Conservation (phyloP, 1,140 invertebrate species). For the Orius insidiosus region DNA sequence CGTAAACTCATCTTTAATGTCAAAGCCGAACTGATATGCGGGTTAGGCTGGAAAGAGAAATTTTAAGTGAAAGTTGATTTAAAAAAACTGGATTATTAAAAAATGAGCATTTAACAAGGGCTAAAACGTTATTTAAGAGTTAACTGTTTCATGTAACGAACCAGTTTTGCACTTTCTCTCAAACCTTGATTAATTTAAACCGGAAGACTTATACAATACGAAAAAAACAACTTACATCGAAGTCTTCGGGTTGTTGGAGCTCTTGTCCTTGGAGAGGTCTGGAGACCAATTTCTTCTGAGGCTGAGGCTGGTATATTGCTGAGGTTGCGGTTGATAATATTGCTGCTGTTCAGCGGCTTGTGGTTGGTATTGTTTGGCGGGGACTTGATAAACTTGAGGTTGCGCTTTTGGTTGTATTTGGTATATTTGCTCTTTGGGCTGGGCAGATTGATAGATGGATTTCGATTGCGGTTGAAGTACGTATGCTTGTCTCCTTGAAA, state of each 20-base stretch:
- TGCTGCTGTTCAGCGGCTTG: conserved; percentile 10
- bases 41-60: conserved; percentile 46
- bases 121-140: no score
- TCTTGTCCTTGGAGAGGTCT: neutral
- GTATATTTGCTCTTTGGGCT: conserved; percentile 6
- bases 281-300: neutral
- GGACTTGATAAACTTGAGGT: neutral
- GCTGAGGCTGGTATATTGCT: conserved; percentile 14
- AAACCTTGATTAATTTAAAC: no score
- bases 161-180: no score
- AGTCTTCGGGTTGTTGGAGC: conserved; percentile 8
- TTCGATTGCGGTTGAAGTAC: conserved; percentile 11
- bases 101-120: no score
- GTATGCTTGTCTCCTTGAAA: conserved; percentile 13
- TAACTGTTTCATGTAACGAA: no score
- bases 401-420: conserved; percentile 9
- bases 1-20: conserved; percentile 60
- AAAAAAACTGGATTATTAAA: no score
- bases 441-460: conserved; percentile 9
- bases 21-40: conserved; percentile 64
- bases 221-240: conserved; percentile 14
- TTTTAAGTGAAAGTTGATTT: no score
- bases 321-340: conserved; percentile 8
- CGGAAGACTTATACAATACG: no score
- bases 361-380: conserved; percentile 7